Percentiles rank a stretch among this genome's conserved stretches.
phyloP scores from a whole-genome alignment of 1,140 invertebrate genomes.

The Neocloeon triangulifer region DNA sequence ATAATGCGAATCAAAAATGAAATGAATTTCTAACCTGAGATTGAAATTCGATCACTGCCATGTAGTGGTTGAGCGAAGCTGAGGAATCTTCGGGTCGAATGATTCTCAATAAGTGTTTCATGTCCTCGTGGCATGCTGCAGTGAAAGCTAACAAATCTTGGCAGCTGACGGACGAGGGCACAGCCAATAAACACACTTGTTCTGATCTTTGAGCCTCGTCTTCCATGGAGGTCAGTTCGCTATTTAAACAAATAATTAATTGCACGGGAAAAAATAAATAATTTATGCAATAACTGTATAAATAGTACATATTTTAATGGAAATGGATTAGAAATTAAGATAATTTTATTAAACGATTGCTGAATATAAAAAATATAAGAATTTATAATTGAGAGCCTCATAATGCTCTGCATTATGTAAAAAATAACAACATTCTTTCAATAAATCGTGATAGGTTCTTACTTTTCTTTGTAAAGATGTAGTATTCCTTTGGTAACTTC shows the following conservation, averaged over 20 bases:
- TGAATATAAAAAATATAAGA: slow-evolving; percentile 12
- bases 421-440: slow-evolving; percentile 2
- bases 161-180: slow-evolving; percentile 81
- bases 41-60: slow-evolving; percentile 76
- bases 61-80: slow-evolving; percentile 90
- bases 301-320: neutral
- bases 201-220: slow-evolving; percentile 41
- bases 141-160: slow-evolving; percentile 88
- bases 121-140: slow-evolving; percentile 72
- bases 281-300: slow-evolving; percentile 6
- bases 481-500: slow-evolving; percentile 91
- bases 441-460: slow-evolving; percentile 15
- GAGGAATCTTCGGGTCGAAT: slow-evolving; percentile 47
- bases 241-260: no score
- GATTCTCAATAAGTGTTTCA: slow-evolving; percentile 80
- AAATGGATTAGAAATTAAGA: slow-evolving; percentile 2
- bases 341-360: slow-evolving; percentile 19
- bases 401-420: slow-evolving; percentile 5
- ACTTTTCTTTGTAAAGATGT: slow-evolving; percentile 92
- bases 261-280: slow-evolving; percentile 4
- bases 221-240: slow-evolving; percentile 26
- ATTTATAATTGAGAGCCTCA: slow-evolving; percentile 3
- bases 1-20: no score
- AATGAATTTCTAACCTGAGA: no score
- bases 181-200: slow-evolving; percentile 75